These are phyloP conservation scores for Drosophila punjabiensis DNA, from an alignment of 1,140 invertebrate species.

Conservation along the genomic window DNA sequence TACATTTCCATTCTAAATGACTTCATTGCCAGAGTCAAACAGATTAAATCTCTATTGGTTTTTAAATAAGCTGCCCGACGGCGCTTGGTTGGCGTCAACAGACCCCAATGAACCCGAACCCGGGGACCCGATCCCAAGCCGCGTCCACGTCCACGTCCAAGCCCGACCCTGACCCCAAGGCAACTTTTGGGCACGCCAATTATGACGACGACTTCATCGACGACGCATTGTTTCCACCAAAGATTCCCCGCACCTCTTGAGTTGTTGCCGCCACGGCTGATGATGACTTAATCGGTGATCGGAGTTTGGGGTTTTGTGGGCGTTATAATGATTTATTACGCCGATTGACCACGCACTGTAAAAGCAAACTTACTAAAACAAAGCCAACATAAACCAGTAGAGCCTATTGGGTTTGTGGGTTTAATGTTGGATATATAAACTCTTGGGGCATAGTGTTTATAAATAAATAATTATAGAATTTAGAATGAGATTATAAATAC, in stretches of 20 bases:
- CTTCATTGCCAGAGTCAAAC: slow-evolving; percentile 51
- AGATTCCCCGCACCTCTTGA: slow-evolving; percentile 5
- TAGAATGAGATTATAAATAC: not conserved
- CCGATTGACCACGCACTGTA: slow-evolving; percentile 71
- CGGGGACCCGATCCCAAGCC: slow-evolving; percentile 25
- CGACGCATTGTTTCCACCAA: slow-evolving; percentile 67
- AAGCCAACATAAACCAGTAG: slow-evolving; percentile 24
- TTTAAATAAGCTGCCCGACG: slow-evolving; percentile 42
- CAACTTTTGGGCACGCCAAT: slow-evolving; percentile 52
- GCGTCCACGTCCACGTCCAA: slow-evolving; percentile 10
- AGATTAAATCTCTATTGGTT: slow-evolving; percentile 59
- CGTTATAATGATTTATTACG: slow-evolving; percentile 75
- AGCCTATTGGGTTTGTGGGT: not conserved
- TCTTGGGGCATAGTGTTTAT: not conserved
- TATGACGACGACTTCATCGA: slow-evolving; percentile 33
- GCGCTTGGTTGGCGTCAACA: slow-evolving; percentile 23
- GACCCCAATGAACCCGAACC: slow-evolving; percentile 18
- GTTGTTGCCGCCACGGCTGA: slow-evolving; percentile 29
- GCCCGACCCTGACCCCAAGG: slow-evolving; percentile 62
- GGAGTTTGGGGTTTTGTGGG: slow-evolving; percentile 57
- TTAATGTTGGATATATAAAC: not conserved
- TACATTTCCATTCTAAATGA: slow-evolving; percentile 56
- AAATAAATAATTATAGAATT: not conserved
- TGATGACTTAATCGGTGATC: slow-evolving; percentile 77
- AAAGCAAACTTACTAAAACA: slow-evolving; percentile 43